phyloP scores from a whole-genome alignment of 2,888 invertebrate species.

The Stenurella melanura region DNA sequence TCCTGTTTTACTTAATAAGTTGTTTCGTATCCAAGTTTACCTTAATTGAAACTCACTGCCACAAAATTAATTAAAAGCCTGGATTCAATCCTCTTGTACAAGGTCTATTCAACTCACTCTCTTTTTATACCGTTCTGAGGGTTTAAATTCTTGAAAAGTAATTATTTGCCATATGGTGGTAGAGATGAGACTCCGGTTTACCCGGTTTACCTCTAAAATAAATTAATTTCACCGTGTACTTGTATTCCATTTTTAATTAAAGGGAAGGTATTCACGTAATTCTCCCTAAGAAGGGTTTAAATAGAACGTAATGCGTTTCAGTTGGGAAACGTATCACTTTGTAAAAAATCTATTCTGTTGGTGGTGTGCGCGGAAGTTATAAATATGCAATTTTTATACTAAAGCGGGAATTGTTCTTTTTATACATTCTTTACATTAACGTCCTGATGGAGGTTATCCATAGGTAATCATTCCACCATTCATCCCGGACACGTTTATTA shows the following conservation, averaged over 20 bases:
- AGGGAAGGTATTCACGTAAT: background rate
- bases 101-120: slow-evolving; percentile 8
- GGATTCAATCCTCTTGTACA: background rate
- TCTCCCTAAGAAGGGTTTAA: background rate
- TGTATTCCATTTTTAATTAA: slow-evolving; percentile 29
- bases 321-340: background rate
- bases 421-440: too few species aligned
- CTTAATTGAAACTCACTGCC: background rate
- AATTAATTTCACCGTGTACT: slow-evolving; percentile 1
- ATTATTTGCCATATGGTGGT: slow-evolving; percentile 17
- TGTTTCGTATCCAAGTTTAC: background rate
- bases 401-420: too few species aligned
- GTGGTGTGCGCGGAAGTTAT: too few species aligned
- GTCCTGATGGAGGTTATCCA: too few species aligned
- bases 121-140: slow-evolving; percentile 13
- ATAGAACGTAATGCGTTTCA: background rate
- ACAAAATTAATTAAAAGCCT: slow-evolving; percentile 22
- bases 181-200: background rate
- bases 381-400: too few species aligned
- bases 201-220: slow-evolving; percentile 18
- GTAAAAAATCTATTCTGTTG: too few species aligned
- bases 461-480: too few species aligned
- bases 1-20: background rate
- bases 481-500: too few species aligned
- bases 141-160: slow-evolving; percentile 26